These are phyloP conservation scores for Scolopax bukidnonensis DNA, from an alignment of 2,797 vertebrate species.

Conservation along the genomic window DNA sequence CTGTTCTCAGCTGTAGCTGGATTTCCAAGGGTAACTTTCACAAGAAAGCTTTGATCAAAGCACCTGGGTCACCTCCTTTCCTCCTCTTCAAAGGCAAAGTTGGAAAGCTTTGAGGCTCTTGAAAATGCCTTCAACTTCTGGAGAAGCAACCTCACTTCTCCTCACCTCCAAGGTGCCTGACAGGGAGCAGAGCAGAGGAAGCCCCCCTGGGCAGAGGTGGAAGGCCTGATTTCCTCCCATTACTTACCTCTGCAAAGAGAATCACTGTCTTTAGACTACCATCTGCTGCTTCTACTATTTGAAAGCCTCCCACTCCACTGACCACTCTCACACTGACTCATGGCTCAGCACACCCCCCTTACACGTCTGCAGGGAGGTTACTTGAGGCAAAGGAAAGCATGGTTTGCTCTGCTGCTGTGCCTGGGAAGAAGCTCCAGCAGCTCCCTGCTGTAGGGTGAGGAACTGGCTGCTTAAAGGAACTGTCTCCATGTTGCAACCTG, in stretches of 20 bases:
- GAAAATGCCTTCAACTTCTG: neutral
- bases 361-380: neutral
- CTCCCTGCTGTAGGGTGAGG: neutral
- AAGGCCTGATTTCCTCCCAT: neutral
- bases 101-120: neutral
- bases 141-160: neutral
- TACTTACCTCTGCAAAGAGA: neutral
- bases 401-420: neutral
- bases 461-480: neutral
- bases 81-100: neutral
- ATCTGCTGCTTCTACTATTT: neutral
- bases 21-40: neutral
- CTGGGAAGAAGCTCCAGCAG: neutral
- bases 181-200: neutral
- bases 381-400: neutral
- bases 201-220: neutral
- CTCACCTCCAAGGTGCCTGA: neutral
- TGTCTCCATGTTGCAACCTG: neutral
- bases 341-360: neutral
- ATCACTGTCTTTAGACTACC: neutral
- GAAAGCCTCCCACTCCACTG: neutral
- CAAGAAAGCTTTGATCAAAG: neutral
- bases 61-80: neutral
- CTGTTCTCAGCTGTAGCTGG: neutral
- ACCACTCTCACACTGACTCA: neutral